These are phyloP conservation scores for Tupaia chinensis DNA, from an alignment of 2,113 vertebrate species.

Conservation along the genomic window DNA sequence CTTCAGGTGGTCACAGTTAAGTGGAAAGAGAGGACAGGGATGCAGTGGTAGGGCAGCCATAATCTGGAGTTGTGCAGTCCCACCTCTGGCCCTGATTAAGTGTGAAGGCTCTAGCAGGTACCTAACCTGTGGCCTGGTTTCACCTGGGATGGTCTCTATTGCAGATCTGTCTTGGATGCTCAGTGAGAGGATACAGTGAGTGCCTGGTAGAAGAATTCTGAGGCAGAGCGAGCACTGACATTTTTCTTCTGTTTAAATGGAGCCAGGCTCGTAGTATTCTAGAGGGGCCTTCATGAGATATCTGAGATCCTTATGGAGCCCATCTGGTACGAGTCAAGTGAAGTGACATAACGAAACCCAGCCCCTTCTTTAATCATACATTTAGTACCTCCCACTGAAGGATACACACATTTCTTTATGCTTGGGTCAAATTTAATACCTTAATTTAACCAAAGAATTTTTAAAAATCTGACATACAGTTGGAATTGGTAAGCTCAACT, in stretches of 20 bases:
- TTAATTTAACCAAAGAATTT: not conserved
- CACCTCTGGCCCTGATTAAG: not conserved
- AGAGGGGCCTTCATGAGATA: not conserved
- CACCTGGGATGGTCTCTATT: not conserved
- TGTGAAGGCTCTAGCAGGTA: not conserved
- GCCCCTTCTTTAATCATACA: not conserved
- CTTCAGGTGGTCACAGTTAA: not conserved
- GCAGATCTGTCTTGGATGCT: not conserved
- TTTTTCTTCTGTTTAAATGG: not conserved
- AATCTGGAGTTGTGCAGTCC: not conserved
- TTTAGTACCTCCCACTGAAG: not conserved
- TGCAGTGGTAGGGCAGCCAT: not conserved
- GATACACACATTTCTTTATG: not conserved
- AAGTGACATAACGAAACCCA: not conserved
- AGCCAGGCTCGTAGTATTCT: not conserved
- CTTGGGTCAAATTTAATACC: not conserved
- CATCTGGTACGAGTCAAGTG: not conserved
- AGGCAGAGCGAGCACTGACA: not conserved
- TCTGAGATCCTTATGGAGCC: not conserved
- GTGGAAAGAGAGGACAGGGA: not conserved
- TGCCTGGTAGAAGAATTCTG: not conserved
- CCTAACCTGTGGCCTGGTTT: not conserved
- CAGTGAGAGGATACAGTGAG: not conserved
- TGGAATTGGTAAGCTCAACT: not conserved
- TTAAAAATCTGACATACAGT: not conserved